Percentiles rank a stretch among this genome's conserved stretches.
Conservation (phyloP, 2,797 vertebrate species). For the Microctenopoma steveboyesi region DNA sequence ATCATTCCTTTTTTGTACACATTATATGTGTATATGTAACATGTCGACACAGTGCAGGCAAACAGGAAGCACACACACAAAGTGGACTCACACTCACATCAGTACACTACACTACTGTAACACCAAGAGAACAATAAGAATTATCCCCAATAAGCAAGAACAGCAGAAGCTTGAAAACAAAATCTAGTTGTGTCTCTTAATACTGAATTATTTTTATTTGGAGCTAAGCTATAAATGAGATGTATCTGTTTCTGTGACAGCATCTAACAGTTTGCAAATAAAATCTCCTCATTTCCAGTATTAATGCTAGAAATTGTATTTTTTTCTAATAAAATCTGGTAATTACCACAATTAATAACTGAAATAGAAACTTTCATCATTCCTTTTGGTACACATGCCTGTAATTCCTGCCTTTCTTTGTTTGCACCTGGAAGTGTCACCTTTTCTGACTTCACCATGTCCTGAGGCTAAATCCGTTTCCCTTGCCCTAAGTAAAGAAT, state of each 20-base stretch:
- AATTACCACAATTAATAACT: background rate
- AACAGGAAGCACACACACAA: constrained; percentile 47
- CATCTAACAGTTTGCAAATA: too few relatives aligned
- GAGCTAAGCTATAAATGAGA: too few relatives aligned
- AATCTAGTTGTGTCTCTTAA: background rate
- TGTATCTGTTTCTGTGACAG: too few relatives aligned
- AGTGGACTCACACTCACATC: constrained; percentile 55
- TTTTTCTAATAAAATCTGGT: too few relatives aligned
- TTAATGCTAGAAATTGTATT: too few relatives aligned
- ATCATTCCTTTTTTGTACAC: background rate
- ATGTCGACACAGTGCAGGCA: constrained; percentile 28
- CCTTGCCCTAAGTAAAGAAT: background rate
- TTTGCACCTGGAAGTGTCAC: background rate
- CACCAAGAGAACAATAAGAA: constrained; percentile 31
- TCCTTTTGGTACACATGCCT: background rate
- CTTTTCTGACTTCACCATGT: background rate
- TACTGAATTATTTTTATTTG: too few relatives aligned
- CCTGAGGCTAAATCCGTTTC: constrained; percentile 22
- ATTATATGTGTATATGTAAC: constrained; percentile 4
- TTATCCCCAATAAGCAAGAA: background rate
- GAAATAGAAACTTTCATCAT: background rate
- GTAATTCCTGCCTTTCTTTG: background rate
- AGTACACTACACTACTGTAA: constrained; percentile 49
- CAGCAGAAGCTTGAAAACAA: constrained; percentile 16
- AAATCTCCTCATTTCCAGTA: too few relatives aligned